Evolutionary conservation across 1,140 invertebrate genomes (phyloP), one percentile per base, ranked within the genome.

Genomic region (Conopomorpha cramerella): DNA sequence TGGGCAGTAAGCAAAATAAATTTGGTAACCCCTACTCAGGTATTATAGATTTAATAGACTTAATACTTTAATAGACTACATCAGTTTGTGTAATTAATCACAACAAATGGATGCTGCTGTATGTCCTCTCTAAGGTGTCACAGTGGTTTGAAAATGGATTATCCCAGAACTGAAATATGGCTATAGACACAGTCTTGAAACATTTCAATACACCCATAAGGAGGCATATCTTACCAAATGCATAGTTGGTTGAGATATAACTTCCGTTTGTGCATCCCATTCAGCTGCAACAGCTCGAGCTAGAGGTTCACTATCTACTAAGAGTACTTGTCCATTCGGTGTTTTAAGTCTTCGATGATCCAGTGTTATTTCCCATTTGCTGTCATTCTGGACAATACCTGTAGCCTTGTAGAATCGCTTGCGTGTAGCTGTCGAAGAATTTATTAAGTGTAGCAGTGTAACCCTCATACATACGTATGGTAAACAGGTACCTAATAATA

Each of bases 251-350:
- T 85, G 85, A 37, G 88, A 72, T 38, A 98, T 91, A 38, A 79
- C 78, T 23, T 90, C 82, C 41, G 86, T 84, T 63, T 98, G 94
- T n/a, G 85, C 76, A 51, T 92, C 86, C 91, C 95, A 98, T 82
- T 98, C 95, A 30, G 88, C 83, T 2, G 93, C 92, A 25, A 98
- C 84, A 10, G 92, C 93, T 36, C 96, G 78, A 10, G 95, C 95
- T 19, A 99, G 70, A n/a, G 87, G 83, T 77, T 97, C 91, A 71
- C 84, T 94, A 16, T 86, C 81, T 0, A 96, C 86, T 51, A 82
- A 79, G 49, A 96, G 88, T 8, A 88, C 54, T 37, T 84, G 81
- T 3, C 92, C 93, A 53, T 84, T 83, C 0, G 93, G 94, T 17
- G 95, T 96, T 77, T 94, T 94, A 6, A 96, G 66, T 66, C 92